phyloP scores from a whole-genome alignment of 2,113 vertebrate species.

The Ranitomeya imitator region DNA sequence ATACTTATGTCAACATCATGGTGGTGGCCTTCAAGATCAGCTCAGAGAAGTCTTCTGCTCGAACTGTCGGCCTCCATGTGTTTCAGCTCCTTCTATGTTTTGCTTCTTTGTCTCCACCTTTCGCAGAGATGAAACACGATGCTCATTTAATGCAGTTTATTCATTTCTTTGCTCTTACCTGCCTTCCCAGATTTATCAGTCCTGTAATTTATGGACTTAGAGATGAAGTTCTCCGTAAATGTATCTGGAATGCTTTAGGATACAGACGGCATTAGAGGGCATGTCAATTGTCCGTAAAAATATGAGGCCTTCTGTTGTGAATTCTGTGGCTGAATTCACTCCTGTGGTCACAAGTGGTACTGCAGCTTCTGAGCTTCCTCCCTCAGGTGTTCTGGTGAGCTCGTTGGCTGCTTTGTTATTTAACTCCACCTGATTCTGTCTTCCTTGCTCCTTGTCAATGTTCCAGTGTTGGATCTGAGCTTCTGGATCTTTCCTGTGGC shows the following conservation, averaged over 20 bases:
- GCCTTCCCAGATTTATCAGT: slow-evolving; percentile 7
- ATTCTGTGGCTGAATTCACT: too few species aligned
- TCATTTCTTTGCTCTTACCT: background rate
- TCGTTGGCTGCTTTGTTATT: too few species aligned
- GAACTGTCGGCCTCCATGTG: slow-evolving; percentile 14
- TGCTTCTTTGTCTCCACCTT: background rate
- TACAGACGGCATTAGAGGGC: too few species aligned
- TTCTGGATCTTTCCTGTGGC: too few species aligned
- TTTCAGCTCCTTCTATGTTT: slow-evolving; percentile 25
- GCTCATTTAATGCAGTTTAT: background rate
- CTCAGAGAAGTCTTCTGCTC: slow-evolving; percentile 1
- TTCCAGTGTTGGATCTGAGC: too few species aligned
- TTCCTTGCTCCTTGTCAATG: too few species aligned
- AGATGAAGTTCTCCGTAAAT: background rate
- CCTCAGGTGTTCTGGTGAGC: too few species aligned
- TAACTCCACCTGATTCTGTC: too few species aligned
- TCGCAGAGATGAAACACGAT: background rate
- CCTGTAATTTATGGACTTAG: slow-evolving; percentile 27
- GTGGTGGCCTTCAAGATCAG: background rate
- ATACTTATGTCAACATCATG: slow-evolving; percentile 27
- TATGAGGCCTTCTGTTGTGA: too few species aligned
- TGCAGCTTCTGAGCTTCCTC: too few species aligned
- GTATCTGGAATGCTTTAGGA: background rate
- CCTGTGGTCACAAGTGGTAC: too few species aligned
- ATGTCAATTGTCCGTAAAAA: too few species aligned